phyloP scores from a whole-genome alignment of 1,140 invertebrate genomes.

The Halictus rubicundus region DNA sequence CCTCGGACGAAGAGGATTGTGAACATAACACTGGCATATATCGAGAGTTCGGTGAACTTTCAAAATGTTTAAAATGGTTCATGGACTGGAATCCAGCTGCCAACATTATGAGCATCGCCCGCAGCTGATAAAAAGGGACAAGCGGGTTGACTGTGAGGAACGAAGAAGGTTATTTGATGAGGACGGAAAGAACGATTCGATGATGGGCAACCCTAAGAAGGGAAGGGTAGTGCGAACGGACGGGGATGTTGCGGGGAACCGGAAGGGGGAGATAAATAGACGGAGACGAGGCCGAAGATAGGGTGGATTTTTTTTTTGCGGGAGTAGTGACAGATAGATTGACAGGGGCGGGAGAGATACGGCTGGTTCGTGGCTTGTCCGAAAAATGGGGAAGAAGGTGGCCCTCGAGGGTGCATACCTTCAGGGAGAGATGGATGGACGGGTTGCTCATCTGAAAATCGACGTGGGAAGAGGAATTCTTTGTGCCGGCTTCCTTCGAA shows the following conservation, averaged over 20 bases:
- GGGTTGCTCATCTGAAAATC: neutral
- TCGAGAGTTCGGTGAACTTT: too few relatives aligned
- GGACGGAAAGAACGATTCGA: constrained; percentile 4
- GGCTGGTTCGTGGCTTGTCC: constrained; percentile 9
- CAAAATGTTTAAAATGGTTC: too few relatives aligned
- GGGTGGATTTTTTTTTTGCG: constrained; percentile 28
- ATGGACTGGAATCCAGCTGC: too few relatives aligned
- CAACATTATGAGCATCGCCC: too few relatives aligned
- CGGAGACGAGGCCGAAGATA: neutral
- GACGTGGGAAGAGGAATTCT: neutral
- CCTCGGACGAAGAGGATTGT: too few relatives aligned
- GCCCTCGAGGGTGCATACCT: neutral
- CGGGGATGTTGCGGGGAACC: neutral
- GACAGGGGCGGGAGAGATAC: constrained; percentile 22
- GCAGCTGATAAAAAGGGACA: neutral
- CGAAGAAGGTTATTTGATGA: neutral
- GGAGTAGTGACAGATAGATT: constrained; percentile 28
- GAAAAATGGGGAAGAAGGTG: neutral
- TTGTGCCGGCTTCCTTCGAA: neutral
- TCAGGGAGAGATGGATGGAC: neutral
- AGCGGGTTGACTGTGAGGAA: neutral
- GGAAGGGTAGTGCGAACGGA: neutral
- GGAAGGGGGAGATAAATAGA: constrained; percentile 24
- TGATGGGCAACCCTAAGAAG: neutral
- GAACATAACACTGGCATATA: too few relatives aligned